phyloP scores from a whole-genome alignment of 2,888 invertebrate species.

The Erpobdella octoculata region DNA sequence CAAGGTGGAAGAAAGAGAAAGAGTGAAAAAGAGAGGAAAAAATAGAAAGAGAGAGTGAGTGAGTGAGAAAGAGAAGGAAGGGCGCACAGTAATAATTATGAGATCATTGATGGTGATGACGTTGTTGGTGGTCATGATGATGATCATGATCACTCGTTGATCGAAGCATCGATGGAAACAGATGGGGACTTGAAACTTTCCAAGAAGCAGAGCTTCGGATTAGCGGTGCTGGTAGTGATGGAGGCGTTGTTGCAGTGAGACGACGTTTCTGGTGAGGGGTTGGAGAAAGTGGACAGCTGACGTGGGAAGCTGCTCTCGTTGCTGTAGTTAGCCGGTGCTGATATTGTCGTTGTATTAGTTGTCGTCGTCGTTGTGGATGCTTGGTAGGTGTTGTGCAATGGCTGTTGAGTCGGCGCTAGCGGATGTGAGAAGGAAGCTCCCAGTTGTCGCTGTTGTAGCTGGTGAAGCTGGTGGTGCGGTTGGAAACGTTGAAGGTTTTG shows the following conservation, averaged over 20 bases:
- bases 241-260: background rate
- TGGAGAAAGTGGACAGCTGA: background rate
- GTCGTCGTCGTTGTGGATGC: background rate
- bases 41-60: background rate
- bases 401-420: background rate
- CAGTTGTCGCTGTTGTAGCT: background rate
- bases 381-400: background rate
- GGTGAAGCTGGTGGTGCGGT: background rate
- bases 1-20: too few species aligned
- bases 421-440: background rate
- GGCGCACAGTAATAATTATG: background rate
- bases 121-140: too few species aligned
- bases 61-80: background rate
- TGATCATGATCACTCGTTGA: background rate
- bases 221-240: too few species aligned
- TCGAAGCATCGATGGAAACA: background rate
- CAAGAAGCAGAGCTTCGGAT: constrained; percentile 2
- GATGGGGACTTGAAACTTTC: background rate
- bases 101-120: background rate
- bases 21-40: background rate
- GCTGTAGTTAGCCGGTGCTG: background rate
- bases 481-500: background rate
- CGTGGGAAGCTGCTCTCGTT: background rate
- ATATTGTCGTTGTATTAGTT: background rate
- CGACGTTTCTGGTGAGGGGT: constrained; percentile 6